Conservation (phyloP, 2,888 invertebrate species). For the Metopia argyrocephala region DNA sequence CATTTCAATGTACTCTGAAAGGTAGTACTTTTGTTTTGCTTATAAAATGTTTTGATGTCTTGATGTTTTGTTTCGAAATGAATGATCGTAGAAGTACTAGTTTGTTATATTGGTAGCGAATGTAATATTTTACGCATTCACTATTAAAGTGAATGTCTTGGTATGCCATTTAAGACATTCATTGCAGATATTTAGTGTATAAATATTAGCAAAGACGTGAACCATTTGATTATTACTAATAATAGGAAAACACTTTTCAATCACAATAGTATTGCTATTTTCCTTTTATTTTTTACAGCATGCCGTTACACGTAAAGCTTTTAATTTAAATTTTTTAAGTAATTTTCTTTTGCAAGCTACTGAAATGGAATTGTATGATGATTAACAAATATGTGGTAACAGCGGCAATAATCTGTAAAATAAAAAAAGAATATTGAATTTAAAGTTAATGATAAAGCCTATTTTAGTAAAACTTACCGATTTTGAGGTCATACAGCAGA, state of each 20-base stretch:
- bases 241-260: not conserved
- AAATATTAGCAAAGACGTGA: constrained; percentile 4
- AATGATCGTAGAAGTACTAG: no score
- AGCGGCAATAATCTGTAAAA: constrained; percentile 69
- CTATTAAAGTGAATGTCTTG: no score
- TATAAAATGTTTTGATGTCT: no score
- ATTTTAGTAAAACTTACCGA: constrained; percentile 63
- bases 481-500: constrained; percentile 67
- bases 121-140: no score
- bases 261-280: not conserved
- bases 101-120: no score
- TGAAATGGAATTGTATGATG: constrained; percentile 71
- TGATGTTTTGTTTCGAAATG: no score
- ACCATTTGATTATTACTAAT: no score
- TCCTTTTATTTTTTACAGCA: no score
- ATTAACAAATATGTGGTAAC: constrained; percentile 71
- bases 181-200: no score
- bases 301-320: not conserved
- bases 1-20: no score
- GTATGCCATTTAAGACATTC: no score
- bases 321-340: not conserved
- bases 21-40: no score
- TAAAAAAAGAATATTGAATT: not conserved
- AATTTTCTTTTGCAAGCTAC: constrained; percentile 35
- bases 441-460: not conserved